Evolutionary conservation across 2,113 vertebrate genomes (phyloP).

Genomic region (Sturnus vulgaris): DNA sequence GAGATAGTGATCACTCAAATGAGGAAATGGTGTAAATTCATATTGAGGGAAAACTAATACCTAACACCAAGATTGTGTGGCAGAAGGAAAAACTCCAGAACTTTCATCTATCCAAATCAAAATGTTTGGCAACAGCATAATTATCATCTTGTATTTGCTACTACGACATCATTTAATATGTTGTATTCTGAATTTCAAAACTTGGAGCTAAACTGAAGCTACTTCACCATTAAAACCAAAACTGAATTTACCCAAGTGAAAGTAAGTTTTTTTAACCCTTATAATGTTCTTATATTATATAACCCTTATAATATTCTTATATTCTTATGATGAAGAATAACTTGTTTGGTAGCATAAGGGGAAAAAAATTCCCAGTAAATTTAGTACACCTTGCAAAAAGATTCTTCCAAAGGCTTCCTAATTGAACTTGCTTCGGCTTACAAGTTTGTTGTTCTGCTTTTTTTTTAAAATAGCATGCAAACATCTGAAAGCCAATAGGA

Average conservation of each 20-base stretch:
- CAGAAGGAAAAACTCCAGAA: not conserved
- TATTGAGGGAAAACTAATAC: not conserved
- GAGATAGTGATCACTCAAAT: not conserved
- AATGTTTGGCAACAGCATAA: not conserved
- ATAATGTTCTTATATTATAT: not conserved
- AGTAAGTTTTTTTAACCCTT: not conserved
- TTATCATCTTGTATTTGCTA: not conserved
- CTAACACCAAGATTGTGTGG: not conserved
- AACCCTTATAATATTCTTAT: not conserved
- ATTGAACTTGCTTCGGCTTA: not conserved
- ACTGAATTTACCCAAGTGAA: not conserved
- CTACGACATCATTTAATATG: not conserved
- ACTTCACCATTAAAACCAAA: not conserved
- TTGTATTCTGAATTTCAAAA: not conserved
- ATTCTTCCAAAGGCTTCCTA: not conserved
- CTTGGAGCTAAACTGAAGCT: not conserved
- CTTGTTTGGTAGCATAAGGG: not conserved
- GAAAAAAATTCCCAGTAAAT: not conserved
- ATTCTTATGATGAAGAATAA: not conserved
- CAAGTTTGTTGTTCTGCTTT: not conserved
- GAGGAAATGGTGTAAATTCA: not conserved
- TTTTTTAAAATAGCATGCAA: not conserved
- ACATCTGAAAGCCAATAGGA: not conserved
- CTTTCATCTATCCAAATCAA: not conserved
- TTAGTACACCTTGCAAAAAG: not conserved